phyloP scores from a whole-genome alignment of 2,113 vertebrate species.

The Zosterops japonicus region DNA sequence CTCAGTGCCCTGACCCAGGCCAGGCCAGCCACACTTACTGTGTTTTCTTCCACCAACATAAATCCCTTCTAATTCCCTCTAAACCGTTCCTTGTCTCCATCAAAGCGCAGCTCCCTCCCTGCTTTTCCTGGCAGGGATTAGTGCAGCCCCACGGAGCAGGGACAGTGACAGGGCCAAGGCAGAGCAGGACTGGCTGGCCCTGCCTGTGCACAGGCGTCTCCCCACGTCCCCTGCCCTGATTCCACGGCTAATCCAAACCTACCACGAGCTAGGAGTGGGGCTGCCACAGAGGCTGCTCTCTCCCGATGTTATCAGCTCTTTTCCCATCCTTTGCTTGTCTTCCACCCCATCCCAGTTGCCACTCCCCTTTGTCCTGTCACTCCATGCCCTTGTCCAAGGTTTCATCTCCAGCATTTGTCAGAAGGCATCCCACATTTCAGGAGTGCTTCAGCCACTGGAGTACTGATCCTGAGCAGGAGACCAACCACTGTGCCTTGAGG shows the following conservation, averaged over 20 bases:
- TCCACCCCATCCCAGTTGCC: not conserved
- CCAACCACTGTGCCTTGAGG: not conserved
- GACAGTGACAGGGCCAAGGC: not conserved
- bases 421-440: not conserved
- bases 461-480: not conserved
- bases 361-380: not conserved
- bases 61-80: constrained; percentile 53
- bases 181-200: not conserved
- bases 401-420: not conserved
- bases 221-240: not conserved
- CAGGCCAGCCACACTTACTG: not conserved
- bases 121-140: not conserved
- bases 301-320: not conserved
- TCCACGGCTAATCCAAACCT: not conserved
- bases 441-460: not conserved
- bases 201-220: not conserved
- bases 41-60: not conserved
- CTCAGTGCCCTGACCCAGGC: not conserved
- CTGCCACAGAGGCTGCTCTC: not conserved
- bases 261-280: not conserved
- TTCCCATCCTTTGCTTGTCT: not conserved
- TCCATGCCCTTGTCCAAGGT: not conserved
- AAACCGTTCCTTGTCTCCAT: constrained; percentile 1
- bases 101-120: not conserved
- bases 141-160: not conserved